Base-by-base conservation (phyloP, 2,888 invertebrate genomes). In the Ennomos quercinarius region DNA sequence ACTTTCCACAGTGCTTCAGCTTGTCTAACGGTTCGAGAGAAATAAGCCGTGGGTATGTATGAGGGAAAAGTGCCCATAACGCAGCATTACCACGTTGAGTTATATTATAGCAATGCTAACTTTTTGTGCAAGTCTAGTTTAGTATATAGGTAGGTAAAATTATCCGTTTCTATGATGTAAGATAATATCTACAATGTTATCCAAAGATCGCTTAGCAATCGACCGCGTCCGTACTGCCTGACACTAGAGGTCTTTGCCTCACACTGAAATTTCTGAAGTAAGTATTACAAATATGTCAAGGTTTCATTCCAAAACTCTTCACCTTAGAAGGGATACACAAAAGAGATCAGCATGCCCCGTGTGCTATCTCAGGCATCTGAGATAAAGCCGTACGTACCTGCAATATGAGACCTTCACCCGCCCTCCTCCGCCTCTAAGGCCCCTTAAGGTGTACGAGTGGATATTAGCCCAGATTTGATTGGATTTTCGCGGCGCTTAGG, bases 21-120 rank as follows among this genome's bases (percentile, higher is more conserved):
- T 89, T 99, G 99, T 2, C 90, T 87, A 9, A 95, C 86, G 37
- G 96, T 97, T 68, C 97, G 94, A 8, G 97, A 97, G 80, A 97
- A 97, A n/a, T n/a, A n/a, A n/a, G n/a, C n/a, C n/a, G n/a, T n/a
- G n/a, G n/a, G n/a, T n/a, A n/a, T n/a, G n/a, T n/a, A n/a, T n/a
- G n/a, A n/a, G n/a, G n/a, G n/a, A n/a, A n/a, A n/a, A n/a, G n/a
- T n/a, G n/a, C n/a, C n/a, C n/a, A n/a, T n/a, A n/a, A n/a, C n/a
- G n/a, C n/a, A n/a, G n/a, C n/a, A n/a, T n/a, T n/a, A n/a, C n/a
- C n/a, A n/a, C n/a, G n/a, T n/a, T n/a, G n/a, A n/a, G n/a, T n/a
- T n/a, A n/a, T n/a, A n/a, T n/a, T n/a, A n/a, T n/a, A n/a, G n/a
- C n/a, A n/a, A n/a, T n/a, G n/a, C n/a, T n/a, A n/a, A n/a, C n/a